A percentile compares a stretch with the other conserved stretches of the same genome.
Evolutionary conservation across 35 echinoderm and acorn worm species (phyloP).

Genomic region (Apostichopus parvimensis): DNA sequence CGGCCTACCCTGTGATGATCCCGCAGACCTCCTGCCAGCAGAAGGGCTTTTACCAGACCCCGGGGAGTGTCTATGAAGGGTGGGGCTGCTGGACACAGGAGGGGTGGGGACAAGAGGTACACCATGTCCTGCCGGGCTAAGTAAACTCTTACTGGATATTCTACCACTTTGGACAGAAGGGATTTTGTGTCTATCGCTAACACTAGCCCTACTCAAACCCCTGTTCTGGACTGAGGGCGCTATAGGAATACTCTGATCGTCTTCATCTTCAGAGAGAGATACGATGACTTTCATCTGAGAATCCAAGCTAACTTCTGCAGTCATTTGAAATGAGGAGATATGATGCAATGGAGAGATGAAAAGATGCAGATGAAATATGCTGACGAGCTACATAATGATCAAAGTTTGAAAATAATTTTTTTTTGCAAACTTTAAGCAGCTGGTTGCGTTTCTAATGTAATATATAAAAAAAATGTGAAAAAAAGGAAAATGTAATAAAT

Average conservation of each 20-base stretch:
- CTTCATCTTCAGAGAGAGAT: slow-evolving; percentile 28
- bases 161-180: background rate
- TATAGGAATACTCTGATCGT: background rate
- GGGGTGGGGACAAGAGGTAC: background rate
- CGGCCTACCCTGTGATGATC: background rate
- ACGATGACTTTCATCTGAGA: background rate
- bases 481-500: too few relatives aligned
- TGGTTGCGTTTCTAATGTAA: too few relatives aligned
- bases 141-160: slow-evolving; percentile 1
- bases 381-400: background rate
- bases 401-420: background rate
- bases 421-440: too few relatives aligned
- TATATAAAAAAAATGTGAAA: too few relatives aligned
- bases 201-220: slow-evolving; percentile 14
- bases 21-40: background rate
- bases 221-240: background rate
- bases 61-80: background rate
- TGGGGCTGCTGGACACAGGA: background rate
- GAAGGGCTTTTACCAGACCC: background rate
- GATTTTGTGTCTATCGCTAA: background rate
- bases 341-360: background rate
- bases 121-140: background rate
- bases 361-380: background rate
- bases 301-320: background rate
- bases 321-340: background rate